Percentiles rank a stretch among this genome's conserved stretches.
Evolutionary conservation across 2,113 vertebrate species (phyloP).

Genomic region (Marcusenius ussheri): DNA sequence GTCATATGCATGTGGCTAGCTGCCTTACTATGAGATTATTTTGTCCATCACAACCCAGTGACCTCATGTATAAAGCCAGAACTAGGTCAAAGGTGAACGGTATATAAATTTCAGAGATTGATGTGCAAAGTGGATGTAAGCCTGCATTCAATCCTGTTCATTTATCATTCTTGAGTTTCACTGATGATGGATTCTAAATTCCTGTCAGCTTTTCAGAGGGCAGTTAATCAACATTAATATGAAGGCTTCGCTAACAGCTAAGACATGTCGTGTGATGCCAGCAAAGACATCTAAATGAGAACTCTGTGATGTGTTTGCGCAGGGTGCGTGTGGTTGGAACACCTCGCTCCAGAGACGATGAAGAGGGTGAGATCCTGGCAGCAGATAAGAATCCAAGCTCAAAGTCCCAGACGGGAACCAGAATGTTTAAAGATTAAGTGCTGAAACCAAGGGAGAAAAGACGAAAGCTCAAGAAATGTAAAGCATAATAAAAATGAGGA

Average conservation of each 20-base stretch:
- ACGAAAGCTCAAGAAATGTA: not conserved
- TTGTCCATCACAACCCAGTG: not conserved
- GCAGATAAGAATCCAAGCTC: not conserved
- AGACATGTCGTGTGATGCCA: not conserved
- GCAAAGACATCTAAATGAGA: not conserved
- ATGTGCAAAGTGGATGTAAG: not conserved
- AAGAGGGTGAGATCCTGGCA: not conserved
- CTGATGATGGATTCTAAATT: not conserved
- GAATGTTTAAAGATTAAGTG: not conserved
- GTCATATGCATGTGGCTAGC: not conserved
- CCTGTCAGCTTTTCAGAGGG: not conserved
- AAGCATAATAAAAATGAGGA: not conserved
- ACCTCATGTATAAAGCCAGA: not conserved
- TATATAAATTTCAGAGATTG: not conserved
- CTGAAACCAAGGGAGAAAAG: not conserved
- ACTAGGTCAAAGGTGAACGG: not conserved
- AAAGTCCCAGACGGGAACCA: not conserved
- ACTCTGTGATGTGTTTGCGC: not conserved
- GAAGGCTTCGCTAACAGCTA: not conserved
- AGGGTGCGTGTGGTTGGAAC: not conserved
- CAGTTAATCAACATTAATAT: not conserved
- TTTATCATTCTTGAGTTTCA: not conserved
- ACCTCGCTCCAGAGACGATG: not conserved
- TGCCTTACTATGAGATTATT: not conserved
- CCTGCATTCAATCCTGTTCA: not conserved